Percentiles rank a stretch among this genome's conserved stretches.
Evolutionary conservation across 23 tunicate species (phyloP).

Genomic region (Ascidia mentula): DNA sequence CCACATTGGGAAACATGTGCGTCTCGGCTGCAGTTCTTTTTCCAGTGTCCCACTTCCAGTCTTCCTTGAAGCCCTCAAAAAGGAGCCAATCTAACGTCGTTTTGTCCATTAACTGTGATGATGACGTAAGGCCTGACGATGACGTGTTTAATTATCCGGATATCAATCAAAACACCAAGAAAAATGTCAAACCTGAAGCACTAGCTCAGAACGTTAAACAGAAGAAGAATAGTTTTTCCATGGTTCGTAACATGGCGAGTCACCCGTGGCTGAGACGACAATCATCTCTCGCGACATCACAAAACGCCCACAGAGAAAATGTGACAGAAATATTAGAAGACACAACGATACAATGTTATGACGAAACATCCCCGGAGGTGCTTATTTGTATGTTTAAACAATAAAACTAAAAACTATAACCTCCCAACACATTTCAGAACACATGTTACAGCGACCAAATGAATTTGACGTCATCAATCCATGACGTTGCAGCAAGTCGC

Average conservation of each 20-base stretch:
- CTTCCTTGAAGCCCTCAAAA: not conserved
- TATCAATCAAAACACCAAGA: no score
- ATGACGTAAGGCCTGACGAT: no score
- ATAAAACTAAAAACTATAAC: no score
- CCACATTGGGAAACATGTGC: constrained; percentile 37
- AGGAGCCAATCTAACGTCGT: no score
- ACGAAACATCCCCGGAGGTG: not conserved
- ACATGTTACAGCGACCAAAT: not conserved
- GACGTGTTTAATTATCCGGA: no score
- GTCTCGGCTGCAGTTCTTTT: constrained; percentile 23
- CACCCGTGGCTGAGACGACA: constrained; percentile 34
- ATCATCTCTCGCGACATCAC: constrained; percentile 10
- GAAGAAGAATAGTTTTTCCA: constrained; percentile 18
- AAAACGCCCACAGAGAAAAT: not conserved
- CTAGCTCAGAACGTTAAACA: no score
- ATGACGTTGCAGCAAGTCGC: constrained; percentile 5
- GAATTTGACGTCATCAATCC: not conserved
- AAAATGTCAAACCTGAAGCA: no score
- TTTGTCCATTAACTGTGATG: no score
- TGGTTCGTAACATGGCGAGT: constrained; percentile 4
- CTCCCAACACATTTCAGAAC: not conserved
- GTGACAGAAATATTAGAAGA: no score
- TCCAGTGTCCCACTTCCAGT: not conserved
- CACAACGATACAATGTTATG: not conserved
- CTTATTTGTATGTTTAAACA: not conserved